A percentile compares a stretch with the other conserved stretches of the same genome.
Evolutionary conservation across 2,797 vertebrate species (phyloP).

Genomic region (Malurus leucopterus): DNA sequence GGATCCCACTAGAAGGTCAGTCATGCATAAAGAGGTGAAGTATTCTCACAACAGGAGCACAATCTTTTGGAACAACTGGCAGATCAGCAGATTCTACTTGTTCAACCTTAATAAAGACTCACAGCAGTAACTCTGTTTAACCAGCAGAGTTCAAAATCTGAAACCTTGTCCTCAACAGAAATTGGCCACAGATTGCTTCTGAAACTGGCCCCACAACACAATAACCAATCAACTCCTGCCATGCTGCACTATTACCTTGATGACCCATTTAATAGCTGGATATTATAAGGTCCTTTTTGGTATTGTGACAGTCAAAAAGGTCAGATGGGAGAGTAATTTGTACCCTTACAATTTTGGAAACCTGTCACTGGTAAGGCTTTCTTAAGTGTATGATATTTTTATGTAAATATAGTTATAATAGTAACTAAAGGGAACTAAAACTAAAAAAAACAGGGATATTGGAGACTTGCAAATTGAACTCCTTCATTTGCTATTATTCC

Average conservation of each 20-base stretch:
- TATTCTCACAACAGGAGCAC: conserved; percentile 19
- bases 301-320: background rate
- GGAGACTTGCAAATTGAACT: background rate
- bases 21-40: background rate
- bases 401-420: background rate
- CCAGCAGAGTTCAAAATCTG: conserved; percentile 34
- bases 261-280: background rate
- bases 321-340: background rate
- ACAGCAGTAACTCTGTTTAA: conserved; percentile 33
- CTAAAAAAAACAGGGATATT: background rate
- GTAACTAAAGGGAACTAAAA: background rate
- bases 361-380: background rate
- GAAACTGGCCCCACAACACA: background rate
- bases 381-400: background rate
- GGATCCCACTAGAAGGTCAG: background rate
- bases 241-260: background rate
- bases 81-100: conserved; percentile 33
- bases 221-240: conserved; percentile 23
- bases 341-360: background rate
- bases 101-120: conserved; percentile 37
- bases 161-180: background rate
- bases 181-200: background rate
- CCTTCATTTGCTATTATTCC: background rate
- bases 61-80: background rate
- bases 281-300: background rate